Base-by-base conservation (phyloP, 1,140 invertebrate species). In the Orius insidiosus region DNA sequence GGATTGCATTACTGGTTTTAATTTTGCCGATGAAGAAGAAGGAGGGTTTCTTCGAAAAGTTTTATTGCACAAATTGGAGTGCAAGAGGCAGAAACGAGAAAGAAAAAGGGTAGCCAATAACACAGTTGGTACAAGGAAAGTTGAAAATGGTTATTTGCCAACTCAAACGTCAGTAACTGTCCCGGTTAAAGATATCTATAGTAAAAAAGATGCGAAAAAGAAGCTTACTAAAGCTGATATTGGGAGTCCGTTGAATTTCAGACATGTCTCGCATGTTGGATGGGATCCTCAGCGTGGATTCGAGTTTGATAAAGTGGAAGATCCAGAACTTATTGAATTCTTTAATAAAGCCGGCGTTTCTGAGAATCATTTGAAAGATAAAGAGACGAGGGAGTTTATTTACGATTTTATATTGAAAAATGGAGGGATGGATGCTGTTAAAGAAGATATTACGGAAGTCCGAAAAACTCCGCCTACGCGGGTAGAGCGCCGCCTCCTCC, bases 11-110 rank as follows among this genome's bases (percentile, higher is more conserved):
- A 79, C 83, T 19, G 89, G 81, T 1, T 75, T 95, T 53, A 94
- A 93, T 66, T 96, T 96, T 72, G 87, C 88, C 0, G 81, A 74
- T 59, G 83, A 85, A 63, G 75, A 78, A 50, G 92, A 96, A 68
- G 89, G 89, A 9, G 60, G 65, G 47, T 63, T 70, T 41, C 78
- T 94, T 56, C 78, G 71, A 55, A 67, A 68, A 45, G 70, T 71
- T 39, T 68, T 89, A 14, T 69, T 74, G 50, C 64, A 72, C 51
- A 80, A 78, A 55, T 68, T 82, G 47, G 67, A 71, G 54, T 58
- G 68, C n/a, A 69, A 72, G 45, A 71, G 70, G 53, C 69, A 70
- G 52, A 73, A 68, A 58, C 63, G 71, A 55, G 62, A 53, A 15
- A 56, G 56, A 57, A 44, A 45, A 24, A 24, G 24, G 24, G 24